Base-by-base conservation (phyloP, 2,888 invertebrate species). In the Sabellastarte sp. region DNA sequence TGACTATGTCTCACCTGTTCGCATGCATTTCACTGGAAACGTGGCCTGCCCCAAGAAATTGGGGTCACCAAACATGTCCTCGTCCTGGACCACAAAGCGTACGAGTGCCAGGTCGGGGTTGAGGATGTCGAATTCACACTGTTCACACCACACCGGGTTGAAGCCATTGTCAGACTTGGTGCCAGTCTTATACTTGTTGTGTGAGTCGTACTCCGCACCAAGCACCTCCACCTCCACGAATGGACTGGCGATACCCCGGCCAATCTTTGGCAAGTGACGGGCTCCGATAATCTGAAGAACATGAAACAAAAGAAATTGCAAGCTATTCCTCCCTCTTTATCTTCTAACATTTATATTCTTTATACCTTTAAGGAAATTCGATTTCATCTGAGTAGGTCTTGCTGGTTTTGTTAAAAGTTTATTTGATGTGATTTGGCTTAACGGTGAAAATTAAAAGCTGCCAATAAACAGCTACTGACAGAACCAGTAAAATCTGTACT, bases 1-100 rank as follows among this genome's bases (percentile, higher is more conserved):
- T n/a, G n/a, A n/a, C n/a, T n/a, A n/a, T n/a, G n/a, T n/a, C 55
- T 55, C 51, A 80, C 81, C 80, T 67, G 74, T 66, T 65, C 80
- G 68, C 32, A 80, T 72, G 67, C 79, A 80, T 81, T 86, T 85
- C 74, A 95, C 87, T 0, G 97, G 95, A 86, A 90, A 95, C 15
- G 93, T 93, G 51, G 94, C 93, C 86, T 99, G 98, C 0, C 97
- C 97, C 67, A 97, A 91, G 83, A 97, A 95, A 86, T 95, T 95
- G 90, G 85, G 92, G 77, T 97, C 97, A 0, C 95, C 95, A 85
- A 99, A 98, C 87, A 95, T 93, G 81, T 99, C 98, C 83, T 95
- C 96, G 77, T 88, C 88, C 61, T 87, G 82, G 24, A 88, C 87
- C 31, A 86, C 83, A 75, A 88, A 87, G 20, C 87, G 80, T 26